phyloP scores from a whole-genome alignment of 2,113 vertebrate genomes.

The Pangasianodon hypophthalmus region DNA sequence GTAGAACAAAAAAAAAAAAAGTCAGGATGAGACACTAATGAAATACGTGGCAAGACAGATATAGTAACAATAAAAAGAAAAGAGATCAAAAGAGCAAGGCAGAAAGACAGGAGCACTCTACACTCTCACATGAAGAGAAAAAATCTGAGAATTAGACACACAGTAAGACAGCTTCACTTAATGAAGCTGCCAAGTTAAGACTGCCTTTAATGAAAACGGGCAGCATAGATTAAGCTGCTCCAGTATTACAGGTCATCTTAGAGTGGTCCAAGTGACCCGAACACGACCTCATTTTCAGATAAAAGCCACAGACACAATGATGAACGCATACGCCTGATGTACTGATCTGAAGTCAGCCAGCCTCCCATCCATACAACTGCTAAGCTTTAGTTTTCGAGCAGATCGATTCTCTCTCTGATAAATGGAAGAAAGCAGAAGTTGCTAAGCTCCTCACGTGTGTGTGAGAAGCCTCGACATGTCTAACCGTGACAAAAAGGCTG shows the following conservation, averaged over 20 bases:
- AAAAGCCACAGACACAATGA: neutral
- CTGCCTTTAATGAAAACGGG: neutral
- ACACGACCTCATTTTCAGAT: conserved; percentile 10
- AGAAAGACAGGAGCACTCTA: neutral
- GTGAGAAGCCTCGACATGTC: neutral
- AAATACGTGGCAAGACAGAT: conserved; percentile 2
- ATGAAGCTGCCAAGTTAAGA: conserved; percentile 27
- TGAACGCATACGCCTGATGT: neutral
- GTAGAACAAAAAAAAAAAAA: neutral
- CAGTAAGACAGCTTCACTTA: conserved; percentile 15
- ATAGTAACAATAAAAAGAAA: neutral
- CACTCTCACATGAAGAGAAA: neutral
- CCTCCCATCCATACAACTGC: neutral
- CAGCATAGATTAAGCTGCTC: conserved; percentile 8
- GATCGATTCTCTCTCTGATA: conserved; percentile 45
- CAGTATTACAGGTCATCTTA: neutral
- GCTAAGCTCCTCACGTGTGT: conserved; percentile 12
- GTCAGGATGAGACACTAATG: neutral
- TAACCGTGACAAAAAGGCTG: conserved; percentile 7
- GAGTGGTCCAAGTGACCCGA: neutral
- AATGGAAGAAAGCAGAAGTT: neutral
- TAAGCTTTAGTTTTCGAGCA: neutral
- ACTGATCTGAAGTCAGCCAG: conserved; percentile 25
- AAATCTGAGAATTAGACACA: conserved; percentile 9
- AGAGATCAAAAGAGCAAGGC: neutral